Percentiles rank a stretch among this genome's conserved stretches.
phyloP scores from a whole-genome alignment of 1,140 invertebrate species.

The Acromyrmex charruanus region DNA sequence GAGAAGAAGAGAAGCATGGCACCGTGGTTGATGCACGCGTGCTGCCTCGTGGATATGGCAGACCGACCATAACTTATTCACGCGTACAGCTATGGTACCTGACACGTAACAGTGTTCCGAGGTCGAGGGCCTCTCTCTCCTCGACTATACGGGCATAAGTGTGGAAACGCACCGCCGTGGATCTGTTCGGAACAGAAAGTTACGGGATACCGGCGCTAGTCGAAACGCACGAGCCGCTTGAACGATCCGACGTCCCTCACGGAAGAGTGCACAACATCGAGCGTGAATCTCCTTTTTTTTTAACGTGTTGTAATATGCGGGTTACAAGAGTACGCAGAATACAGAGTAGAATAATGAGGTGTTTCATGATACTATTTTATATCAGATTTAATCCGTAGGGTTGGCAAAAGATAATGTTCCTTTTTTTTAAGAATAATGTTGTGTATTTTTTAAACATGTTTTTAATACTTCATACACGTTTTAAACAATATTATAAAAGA shows the following conservation, averaged over 20 bases:
- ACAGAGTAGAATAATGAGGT: background rate
- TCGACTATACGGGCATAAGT: constrained; percentile 56
- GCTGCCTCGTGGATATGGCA: constrained; percentile 75
- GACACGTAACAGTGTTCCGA: constrained; percentile 77
- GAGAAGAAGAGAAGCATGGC: constrained; percentile 46
- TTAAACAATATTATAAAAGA: no score
- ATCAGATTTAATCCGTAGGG: background rate
- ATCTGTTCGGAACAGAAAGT: constrained; percentile 55
- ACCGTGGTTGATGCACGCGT: constrained; percentile 74
- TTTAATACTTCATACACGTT: no score
- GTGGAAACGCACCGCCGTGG: constrained; percentile 64
- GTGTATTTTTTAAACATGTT: no score
- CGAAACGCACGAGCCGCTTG: constrained; percentile 44
- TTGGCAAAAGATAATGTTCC: no score
- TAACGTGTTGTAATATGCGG: constrained; percentile 29
- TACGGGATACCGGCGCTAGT: constrained; percentile 59
- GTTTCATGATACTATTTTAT: background rate
- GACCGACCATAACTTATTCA: constrained; percentile 77
- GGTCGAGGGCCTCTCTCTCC: constrained; percentile 70
- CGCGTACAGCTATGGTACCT: constrained; percentile 76
- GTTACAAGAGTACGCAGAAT: background rate
- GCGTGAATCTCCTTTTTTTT: constrained; percentile 41
- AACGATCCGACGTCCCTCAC: constrained; percentile 4
- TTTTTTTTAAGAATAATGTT: no score
- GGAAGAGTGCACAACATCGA: constrained; percentile 28